Percentiles rank a stretch among this genome's conserved stretches.
Evolutionary conservation across 1,140 invertebrate genomes (phyloP).

Genomic region (Bombyx mori): ASM3026992v2 NC_085112.1:6889501-6890000

Average conservation of each 20-base stretch:
- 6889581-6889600: constrained; percentile 8
- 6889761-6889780: constrained; percentile 62
- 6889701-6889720: constrained; percentile 23
- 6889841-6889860: constrained; percentile 67
- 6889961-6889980: too few relatives aligned
- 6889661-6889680: constrained; percentile 28
- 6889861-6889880: constrained; percentile 39
- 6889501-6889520: constrained; percentile 11
- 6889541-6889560: constrained; percentile 6
- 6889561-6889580: constrained; percentile 17
- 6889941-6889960: too few relatives aligned
- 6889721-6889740: constrained; percentile 53
- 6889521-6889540: constrained; percentile 12
- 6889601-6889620: constrained; percentile 23
- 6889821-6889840: constrained; percentile 52
- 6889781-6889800: constrained; percentile 58
- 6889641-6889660: constrained; percentile 33
- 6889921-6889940: too few relatives aligned
- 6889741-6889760: constrained; percentile 52
- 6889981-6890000: too few relatives aligned
- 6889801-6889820: constrained; percentile 46
- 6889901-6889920: too few relatives aligned
- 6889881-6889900: neutral
- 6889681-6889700: constrained; percentile 28
- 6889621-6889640: constrained; percentile 47